Evolutionary conservation across 2,113 vertebrate species (phyloP), one percentile per base, ranked within the genome.

Genomic region (Callithrix jacchus): DNA sequence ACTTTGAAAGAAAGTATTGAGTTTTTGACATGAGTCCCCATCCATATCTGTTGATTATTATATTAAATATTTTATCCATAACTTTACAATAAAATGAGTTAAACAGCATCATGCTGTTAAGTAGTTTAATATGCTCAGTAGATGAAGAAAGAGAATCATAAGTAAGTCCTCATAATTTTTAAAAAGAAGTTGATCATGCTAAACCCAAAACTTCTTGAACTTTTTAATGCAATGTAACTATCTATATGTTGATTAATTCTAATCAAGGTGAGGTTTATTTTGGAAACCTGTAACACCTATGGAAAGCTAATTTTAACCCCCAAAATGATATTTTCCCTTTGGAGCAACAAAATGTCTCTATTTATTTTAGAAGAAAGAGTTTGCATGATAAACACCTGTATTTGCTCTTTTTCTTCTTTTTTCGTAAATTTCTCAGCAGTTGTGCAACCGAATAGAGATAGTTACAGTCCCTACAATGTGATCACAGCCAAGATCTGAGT

Each of bases 51-150:
- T 71, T 86, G 80, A 64, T 56, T 52, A 40, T 6, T 58, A 40
- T n/a, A 80, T 89, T 76, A 83, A 88, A 92, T 83, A 80, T 56
- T 76, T 96, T 21, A 64, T 9, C 35, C 27, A 88, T 73, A 81
- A 89, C 58, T 97, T 89, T 94, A 35, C 37, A 95, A 73, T 42
- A 79, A 88, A 68, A 40, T 18, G 93, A 82, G 47, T n/a, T 42
- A 91, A 87, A 92, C 32, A 83, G 14, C 14, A 42, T 66, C 32
- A 82, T 61, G 20, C 9, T 40, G 6, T 49, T 42, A 82, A 66
- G 10, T 7, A 87, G 11, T 64, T 68, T 73, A 71, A 68, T 61
- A 74, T 74, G 35, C 20, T 37, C 76, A 94, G 91, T 9, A 61
- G 8, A 49, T 42, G 49, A 96, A 47, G 40, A 85, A 87, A 90